Conservation (phyloP, 2,888 invertebrate genomes). For the Drymonia ruficornis region DNA sequence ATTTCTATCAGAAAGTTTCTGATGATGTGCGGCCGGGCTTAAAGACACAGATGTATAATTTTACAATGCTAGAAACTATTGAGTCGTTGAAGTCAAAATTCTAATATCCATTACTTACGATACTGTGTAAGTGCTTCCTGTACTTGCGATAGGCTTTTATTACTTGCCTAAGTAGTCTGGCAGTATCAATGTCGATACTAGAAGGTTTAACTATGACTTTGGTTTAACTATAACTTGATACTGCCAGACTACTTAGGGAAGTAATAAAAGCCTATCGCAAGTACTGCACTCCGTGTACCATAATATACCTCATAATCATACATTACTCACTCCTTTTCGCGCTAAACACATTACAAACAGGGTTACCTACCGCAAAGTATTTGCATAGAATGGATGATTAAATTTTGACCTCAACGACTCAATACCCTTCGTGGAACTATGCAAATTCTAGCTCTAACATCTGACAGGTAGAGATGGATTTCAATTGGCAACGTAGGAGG, state of each 20-base stretch:
- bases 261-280: background rate
- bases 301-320: conserved; percentile 14
- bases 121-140: too few species aligned
- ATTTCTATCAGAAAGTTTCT: too few species aligned
- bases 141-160: too few species aligned
- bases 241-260: background rate
- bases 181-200: too few species aligned
- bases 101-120: too few species aligned
- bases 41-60: too few species aligned
- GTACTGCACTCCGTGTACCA: conserved; percentile 6
- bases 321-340: conserved; percentile 30
- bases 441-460: conserved; percentile 13
- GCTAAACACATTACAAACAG: conserved; percentile 24
- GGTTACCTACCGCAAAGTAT: conserved; percentile 43
- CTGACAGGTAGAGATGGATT: conserved; percentile 27
- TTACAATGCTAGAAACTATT: too few species aligned
- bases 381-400: conserved; percentile 65
- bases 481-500: conserved; percentile 25
- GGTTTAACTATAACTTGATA: too few species aligned
- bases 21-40: too few species aligned
- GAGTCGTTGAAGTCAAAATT: too few species aligned
- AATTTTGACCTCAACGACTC: conserved; percentile 36
- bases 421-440: conserved; percentile 10
- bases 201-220: too few species aligned
- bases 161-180: too few species aligned